These are phyloP conservation scores for Coregonus suidteri DNA, from an alignment of 2,797 vertebrate species.

Conservation along the genomic window DNA sequence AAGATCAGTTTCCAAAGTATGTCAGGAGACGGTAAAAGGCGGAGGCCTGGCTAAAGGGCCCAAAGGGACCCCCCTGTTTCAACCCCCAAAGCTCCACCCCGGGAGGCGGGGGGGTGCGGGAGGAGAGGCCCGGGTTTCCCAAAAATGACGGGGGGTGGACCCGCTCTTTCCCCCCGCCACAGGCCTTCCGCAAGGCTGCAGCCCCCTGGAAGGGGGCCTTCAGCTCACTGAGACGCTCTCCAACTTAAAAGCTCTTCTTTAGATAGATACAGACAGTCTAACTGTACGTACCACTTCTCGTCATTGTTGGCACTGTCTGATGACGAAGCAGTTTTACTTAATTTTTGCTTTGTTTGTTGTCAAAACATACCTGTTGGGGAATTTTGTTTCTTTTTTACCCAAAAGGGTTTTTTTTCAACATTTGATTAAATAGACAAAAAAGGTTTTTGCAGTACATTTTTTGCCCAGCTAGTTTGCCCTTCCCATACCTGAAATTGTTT, in stretches of 20 bases:
- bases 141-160: too few relatives aligned
- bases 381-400: too few relatives aligned
- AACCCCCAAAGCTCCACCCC: constrained; percentile 49
- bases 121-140: constrained; percentile 77
- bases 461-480: not conserved
- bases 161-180: too few relatives aligned
- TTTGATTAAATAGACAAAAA: too few relatives aligned
- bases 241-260: constrained; percentile 76
- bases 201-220: constrained; percentile 95
- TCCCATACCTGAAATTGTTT: not conserved
- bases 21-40: constrained; percentile 85
- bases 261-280: not conserved
- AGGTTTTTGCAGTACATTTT: too few relatives aligned
- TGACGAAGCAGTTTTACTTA: not conserved
- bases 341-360: not conserved
- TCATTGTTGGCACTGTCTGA: not conserved
- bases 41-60: constrained; percentile 88
- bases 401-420: too few relatives aligned
- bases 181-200: constrained; percentile 91
- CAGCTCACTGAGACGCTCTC: constrained; percentile 87
- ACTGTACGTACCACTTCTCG: not conserved
- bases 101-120: constrained; percentile 62
- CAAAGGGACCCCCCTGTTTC: too few relatives aligned
- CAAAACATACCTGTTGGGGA: too few relatives aligned
- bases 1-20: constrained; percentile 89